Conservation (phyloP, 2,888 invertebrate species). For the Coelogynopora nodosa region DNA sequence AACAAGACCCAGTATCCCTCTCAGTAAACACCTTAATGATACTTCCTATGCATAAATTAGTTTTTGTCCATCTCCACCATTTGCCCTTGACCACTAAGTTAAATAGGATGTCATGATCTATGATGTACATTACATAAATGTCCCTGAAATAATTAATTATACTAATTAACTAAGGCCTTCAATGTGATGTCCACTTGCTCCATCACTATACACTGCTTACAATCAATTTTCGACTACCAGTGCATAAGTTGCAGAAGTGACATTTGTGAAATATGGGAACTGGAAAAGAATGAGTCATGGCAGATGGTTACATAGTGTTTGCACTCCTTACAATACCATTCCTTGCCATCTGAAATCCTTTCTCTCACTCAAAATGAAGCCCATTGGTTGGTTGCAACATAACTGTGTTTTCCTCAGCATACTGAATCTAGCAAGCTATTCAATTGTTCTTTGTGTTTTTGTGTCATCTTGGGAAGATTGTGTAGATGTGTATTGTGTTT, state of each 20-base stretch:
- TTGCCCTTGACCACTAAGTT: not conserved
- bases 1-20: not conserved
- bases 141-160: not conserved
- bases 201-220: not conserved
- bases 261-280: not conserved
- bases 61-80: not conserved
- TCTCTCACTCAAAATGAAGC: not conserved
- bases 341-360: not conserved
- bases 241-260: not conserved
- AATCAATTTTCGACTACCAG: not conserved
- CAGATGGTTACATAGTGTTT: not conserved
- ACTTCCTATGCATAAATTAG: not conserved
- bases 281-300: not conserved
- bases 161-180: not conserved
- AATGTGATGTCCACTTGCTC: not conserved
- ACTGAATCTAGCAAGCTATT: not conserved
- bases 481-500: not conserved
- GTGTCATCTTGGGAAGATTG: not conserved
- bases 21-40: not conserved
- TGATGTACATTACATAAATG: not conserved
- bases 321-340: not conserved
- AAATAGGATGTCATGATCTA: not conserved
- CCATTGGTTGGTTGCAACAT: not conserved
- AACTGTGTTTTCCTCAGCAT: not conserved
- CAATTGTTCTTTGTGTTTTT: not conserved